phyloP scores from a whole-genome alignment of 1,140 invertebrate genomes.

The Microplitis demolitor region DNA sequence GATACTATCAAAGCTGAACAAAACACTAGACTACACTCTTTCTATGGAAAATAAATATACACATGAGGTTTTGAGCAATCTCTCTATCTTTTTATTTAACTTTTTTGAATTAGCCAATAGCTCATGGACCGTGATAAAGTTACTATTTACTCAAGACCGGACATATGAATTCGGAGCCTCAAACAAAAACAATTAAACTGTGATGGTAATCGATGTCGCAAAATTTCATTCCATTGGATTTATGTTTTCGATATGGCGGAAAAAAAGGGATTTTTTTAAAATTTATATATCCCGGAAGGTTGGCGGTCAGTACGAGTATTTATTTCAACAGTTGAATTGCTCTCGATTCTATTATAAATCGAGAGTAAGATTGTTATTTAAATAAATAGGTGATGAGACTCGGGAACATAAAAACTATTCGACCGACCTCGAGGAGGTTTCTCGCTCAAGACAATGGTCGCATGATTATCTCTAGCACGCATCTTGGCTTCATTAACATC shows the following conservation, averaged over 20 bases:
- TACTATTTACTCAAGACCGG: not conserved
- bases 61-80: too few species aligned
- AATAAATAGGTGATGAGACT: not conserved
- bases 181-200: not conserved
- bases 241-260: not conserved
- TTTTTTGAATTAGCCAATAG: too few species aligned
- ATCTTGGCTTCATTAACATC: conserved; percentile 28
- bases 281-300: conserved; percentile 17
- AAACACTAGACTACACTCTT: too few species aligned
- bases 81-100: too few species aligned
- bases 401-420: not conserved
- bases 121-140: too few species aligned
- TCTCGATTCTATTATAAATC: conserved; percentile 3
- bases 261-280: not conserved
- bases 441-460: conserved; percentile 26
- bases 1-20: too few species aligned
- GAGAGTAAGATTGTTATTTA: too few species aligned
- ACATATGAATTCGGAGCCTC: conserved; percentile 1
- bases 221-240: conserved; percentile 1
- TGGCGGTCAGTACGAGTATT: not conserved
- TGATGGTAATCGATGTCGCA: conserved; percentile 6
- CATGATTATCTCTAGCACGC: conserved; percentile 21
- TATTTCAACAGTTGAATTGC: not conserved
- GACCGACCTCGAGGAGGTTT: conserved; percentile 4
- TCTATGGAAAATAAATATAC: too few species aligned